Evolutionary conservation across 2,797 vertebrate species (phyloP).

Genomic region (Emydoidea blandingii): DNA sequence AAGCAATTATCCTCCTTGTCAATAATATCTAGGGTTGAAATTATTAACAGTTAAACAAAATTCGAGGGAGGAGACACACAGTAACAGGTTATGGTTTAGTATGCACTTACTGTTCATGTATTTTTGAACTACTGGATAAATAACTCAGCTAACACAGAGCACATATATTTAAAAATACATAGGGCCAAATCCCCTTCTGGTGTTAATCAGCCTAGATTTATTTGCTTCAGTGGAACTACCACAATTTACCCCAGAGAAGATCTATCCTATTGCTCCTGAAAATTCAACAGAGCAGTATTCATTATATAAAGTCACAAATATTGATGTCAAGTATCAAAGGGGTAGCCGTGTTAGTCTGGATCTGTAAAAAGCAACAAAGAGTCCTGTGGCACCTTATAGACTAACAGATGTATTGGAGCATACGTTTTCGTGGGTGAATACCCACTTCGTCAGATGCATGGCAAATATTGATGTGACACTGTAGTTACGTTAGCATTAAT

Average conservation of each 20-base stretch:
- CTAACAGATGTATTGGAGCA: no score
- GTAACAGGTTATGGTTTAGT: background rate
- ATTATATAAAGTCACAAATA: background rate
- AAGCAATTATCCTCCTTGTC: background rate
- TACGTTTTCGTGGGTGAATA: no score
- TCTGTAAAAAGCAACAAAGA: no score
- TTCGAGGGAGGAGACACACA: background rate
- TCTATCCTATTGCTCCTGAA: background rate
- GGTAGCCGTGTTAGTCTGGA: no score
- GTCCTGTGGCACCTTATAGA: no score
- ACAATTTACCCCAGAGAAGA: background rate
- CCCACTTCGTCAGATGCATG: no score
- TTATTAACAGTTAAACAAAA: background rate
- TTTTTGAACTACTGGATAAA: constrained; percentile 54
- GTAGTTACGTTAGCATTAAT: background rate
- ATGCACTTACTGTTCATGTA: constrained; percentile 42
- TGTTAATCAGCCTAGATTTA: background rate
- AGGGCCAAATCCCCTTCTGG: background rate
- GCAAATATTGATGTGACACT: background rate
- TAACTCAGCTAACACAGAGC: constrained; percentile 42
- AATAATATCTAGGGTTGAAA: background rate
- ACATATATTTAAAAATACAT: background rate
- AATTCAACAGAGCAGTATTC: background rate
- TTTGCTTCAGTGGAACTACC: background rate
- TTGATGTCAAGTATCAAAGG: background rate